Evolutionary conservation across 1,140 invertebrate genomes (phyloP), one percentile per base, ranked within the genome.

Genomic region (Calephelis nemesis): DNA sequence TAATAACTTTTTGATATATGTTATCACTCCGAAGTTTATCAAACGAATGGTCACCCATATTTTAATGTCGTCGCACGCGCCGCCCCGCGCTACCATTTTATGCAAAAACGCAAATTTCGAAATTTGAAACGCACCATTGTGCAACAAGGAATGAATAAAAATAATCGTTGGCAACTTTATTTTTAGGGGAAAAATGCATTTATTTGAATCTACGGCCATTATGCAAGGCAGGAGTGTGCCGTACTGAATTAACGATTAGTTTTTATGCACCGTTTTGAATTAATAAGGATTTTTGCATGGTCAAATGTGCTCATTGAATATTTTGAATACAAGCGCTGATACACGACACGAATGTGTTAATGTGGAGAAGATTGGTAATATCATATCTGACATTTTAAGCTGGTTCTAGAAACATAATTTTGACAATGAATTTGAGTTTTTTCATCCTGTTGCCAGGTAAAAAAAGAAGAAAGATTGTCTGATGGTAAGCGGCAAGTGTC

Each of bases 91-190:
- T 75, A 70, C 70, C 78, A 81, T 90, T 91, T 91, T 91, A 91
- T 91, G 88, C 88, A 90, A 91, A 91, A 91, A 91, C 87, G 87
- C 88, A 91, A 91, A 90, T 91, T 91, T 88, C 80, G 88, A 90
- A 90, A 91, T 90, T 91, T 88, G 88, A 91, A 91, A 91, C 88
- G 88, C 73, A 82, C 79, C 79, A 87, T 91, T 90, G 86, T 89
- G 71, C 74, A 72, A 74, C 71, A 63, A 65, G 69, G 70, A 74
- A 83, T 84, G 85, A 81, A 88, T 88, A 88, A 90, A 89, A 90
- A 90, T 89, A 89, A 88, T 88, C 78, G 82, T 73, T 75, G 69
- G 69, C 71, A 81, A 78, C 68, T 84, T 78, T 65, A 78, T 81
- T 88, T 85, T 89, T 88, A 71, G 85, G 88, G 88, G 84, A 78